A percentile compares a stretch with the other conserved stretches of the same genome.
Conservation (phyloP, 2,888 invertebrate genomes). For the Proisotoma minuta region DNA sequence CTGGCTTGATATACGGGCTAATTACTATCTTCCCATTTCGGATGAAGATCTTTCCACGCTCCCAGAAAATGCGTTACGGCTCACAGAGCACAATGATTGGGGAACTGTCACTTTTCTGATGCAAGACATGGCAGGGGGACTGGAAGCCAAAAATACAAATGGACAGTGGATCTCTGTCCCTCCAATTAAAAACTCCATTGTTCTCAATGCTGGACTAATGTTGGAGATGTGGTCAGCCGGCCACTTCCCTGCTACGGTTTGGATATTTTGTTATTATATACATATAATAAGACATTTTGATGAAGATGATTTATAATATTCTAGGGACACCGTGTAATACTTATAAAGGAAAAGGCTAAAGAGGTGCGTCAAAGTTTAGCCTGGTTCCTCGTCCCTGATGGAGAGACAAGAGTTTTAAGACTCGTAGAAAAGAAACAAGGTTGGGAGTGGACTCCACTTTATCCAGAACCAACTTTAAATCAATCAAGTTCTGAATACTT, state of each 20-base stretch:
- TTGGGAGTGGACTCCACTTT: neutral
- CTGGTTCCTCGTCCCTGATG: neutral
- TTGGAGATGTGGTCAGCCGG: slow-evolving; percentile 29
- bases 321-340: neutral
- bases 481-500: neutral
- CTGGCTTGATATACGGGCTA: slow-evolving; percentile 12
- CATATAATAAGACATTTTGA: neutral
- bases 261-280: too few relatives aligned
- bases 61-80: slow-evolving; percentile 14
- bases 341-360: neutral
- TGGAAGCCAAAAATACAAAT: slow-evolving; percentile 16
- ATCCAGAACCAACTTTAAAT: neutral
- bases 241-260: slow-evolving; percentile 21
- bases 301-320: neutral
- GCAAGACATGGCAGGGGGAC: slow-evolving; percentile 23
- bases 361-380: neutral
- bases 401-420: neutral
- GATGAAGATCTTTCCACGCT: neutral
- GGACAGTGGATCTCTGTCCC: slow-evolving; percentile 20
- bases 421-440: neutral
- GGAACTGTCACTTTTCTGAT: slow-evolving; percentile 16
- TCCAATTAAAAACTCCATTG: slow-evolving; percentile 19
- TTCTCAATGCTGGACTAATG: slow-evolving; percentile 21
- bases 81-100: slow-evolving; percentile 26
- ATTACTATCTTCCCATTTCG: slow-evolving; percentile 13